Percentiles rank a stretch among this genome's conserved stretches.
Conservation (phyloP, 2,888 invertebrate species). For the Drosophila dives region DNA sequence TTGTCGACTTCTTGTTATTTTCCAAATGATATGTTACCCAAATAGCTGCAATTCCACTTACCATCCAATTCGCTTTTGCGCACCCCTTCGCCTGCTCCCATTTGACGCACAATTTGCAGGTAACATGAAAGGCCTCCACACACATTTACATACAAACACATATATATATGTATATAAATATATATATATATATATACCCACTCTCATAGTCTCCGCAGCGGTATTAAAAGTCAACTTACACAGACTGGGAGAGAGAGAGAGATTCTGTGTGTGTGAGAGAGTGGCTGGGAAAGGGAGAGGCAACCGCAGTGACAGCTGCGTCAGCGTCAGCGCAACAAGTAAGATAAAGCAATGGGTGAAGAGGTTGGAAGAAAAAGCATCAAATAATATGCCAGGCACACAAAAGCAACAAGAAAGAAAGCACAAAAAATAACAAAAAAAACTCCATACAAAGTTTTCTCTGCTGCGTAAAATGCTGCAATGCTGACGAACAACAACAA, state of each 20-base stretch:
- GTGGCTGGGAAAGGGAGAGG: conserved; percentile 15
- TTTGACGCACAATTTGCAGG: conserved; percentile 57
- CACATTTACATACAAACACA: conserved; percentile 1
- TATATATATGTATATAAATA: not conserved
- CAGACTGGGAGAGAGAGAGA: not conserved
- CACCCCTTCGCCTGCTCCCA: conserved; percentile 3
- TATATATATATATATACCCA: not conserved
- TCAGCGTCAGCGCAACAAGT: conserved; percentile 72
- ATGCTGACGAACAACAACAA: conserved; percentile 64
- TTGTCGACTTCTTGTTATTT: conserved; percentile 20
- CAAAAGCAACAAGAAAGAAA: conserved; percentile 35
- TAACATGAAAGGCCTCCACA: conserved; percentile 33
- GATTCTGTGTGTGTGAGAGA: conserved; percentile 3
- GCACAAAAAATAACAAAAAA: conserved; percentile 13
- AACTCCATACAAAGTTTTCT: conserved; percentile 24
- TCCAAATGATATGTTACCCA: conserved; percentile 34
- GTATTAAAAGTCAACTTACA: conserved; percentile 27
- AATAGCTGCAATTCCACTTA: conserved; percentile 35
- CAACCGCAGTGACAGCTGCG: conserved; percentile 57
- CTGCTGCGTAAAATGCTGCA: conserved; percentile 78
- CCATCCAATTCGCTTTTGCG: conserved; percentile 1
- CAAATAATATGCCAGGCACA: conserved; percentile 56
- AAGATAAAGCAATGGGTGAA: conserved; percentile 61
- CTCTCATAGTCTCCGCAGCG: not conserved
- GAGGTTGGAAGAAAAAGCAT: conserved; percentile 45